Evolutionary conservation across 1,140 invertebrate species (phyloP).

Genomic region (Drosophila ambigua): DNA sequence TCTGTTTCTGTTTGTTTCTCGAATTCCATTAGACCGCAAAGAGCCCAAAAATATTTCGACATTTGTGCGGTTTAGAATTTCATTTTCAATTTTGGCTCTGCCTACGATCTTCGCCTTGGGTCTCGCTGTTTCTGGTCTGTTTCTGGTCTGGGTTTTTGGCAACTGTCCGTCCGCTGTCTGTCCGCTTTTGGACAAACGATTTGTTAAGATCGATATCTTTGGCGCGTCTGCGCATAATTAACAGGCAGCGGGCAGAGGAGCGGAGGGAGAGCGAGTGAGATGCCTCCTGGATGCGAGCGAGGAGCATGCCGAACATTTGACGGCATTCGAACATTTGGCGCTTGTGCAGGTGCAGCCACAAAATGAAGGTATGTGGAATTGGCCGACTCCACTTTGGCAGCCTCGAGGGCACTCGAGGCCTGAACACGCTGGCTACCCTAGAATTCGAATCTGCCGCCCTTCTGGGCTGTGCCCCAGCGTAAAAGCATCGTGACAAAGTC

Average conservation of each 20-base stretch:
- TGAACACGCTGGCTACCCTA: not conserved
- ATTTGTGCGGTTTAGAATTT: slow-evolving; percentile 80
- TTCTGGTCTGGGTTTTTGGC: slow-evolving; percentile 20
- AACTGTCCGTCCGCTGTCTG: slow-evolving; percentile 30
- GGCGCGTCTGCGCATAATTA: slow-evolving; percentile 78
- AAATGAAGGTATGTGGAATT: slow-evolving; percentile 6
- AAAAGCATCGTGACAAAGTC: slow-evolving; percentile 78
- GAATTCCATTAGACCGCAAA: slow-evolving; percentile 70
- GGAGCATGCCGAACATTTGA: slow-evolving; percentile 48
- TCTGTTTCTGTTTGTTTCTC: slow-evolving; percentile 26
- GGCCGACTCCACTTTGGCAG: not conserved
- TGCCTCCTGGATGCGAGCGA: slow-evolving; percentile 18
- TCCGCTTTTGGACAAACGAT: slow-evolving; percentile 71
- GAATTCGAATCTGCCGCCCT: not conserved
- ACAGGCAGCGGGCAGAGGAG: slow-evolving; percentile 12
- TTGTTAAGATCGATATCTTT: slow-evolving; percentile 81
- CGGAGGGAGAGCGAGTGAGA: not conserved
- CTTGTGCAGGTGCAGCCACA: slow-evolving; percentile 61
- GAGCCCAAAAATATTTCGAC: slow-evolving; percentile 70
- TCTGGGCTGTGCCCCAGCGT: slow-evolving; percentile 15
- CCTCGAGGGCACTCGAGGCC: not conserved
- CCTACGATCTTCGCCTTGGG: slow-evolving; percentile 3
- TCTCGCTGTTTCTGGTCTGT: slow-evolving; percentile 15
- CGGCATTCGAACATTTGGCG: slow-evolving; percentile 51
- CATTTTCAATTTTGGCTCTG: slow-evolving; percentile 65